These are phyloP conservation scores for Myxocyprinus asiaticus DNA, from an alignment of 2,113 vertebrate genomes.

Conservation along the genomic window DNA sequence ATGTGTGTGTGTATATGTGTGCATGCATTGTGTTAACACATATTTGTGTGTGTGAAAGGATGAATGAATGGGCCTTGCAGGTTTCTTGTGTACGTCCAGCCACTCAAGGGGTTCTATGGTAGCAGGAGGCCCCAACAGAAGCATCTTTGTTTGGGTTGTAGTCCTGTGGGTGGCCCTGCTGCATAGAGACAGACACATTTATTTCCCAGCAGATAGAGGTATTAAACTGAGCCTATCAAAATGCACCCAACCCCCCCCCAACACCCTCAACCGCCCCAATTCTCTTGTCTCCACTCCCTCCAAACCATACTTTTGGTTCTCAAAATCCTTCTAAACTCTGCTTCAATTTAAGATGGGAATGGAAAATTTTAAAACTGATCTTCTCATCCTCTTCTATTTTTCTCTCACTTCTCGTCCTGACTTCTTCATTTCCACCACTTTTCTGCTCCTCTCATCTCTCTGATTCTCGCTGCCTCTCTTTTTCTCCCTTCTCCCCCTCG, in stretches of 20 bases:
- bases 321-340: conserved; percentile 18
- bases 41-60: conserved; percentile 71
- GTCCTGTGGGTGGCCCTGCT: conserved; percentile 88
- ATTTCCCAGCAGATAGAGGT: conserved; percentile 81
- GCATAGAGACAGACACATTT: conserved; percentile 86
- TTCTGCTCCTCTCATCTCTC: background rate
- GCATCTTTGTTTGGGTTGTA: conserved; percentile 87
- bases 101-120: conserved; percentile 85
- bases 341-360: background rate
- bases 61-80: conserved; percentile 83
- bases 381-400: conserved; percentile 64
- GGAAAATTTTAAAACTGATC: conserved; percentile 46
- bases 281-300: no score
- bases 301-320: conserved; percentile 39
- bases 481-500: conserved; percentile 48
- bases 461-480: conserved; percentile 57
- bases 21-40: conserved; percentile 73
- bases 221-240: conserved; percentile 66
- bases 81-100: conserved; percentile 85
- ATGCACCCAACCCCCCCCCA: no score
- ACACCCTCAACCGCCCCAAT: no score
- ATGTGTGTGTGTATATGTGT: conserved; percentile 72
- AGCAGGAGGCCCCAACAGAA: conserved; percentile 85
- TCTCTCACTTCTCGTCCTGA: no score
- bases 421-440: conserved; percentile 52